Evolutionary conservation across 2,797 vertebrate genomes (phyloP).

Genomic region (Halcyon smyrnensis): DNA sequence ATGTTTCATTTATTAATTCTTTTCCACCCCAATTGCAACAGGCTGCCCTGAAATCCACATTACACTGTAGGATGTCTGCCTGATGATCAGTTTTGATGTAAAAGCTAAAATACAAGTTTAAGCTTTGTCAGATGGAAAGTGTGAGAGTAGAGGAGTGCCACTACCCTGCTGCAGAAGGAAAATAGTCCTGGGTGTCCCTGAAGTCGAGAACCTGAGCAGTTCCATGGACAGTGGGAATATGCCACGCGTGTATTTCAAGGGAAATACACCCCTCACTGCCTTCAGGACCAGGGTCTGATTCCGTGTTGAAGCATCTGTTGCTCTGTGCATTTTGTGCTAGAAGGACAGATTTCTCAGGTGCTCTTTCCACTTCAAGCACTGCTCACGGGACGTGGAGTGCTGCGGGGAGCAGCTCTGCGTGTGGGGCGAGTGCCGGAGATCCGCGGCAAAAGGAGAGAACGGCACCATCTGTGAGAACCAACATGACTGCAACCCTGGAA

Average conservation of each 20-base stretch:
- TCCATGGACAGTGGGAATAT: fast-evolving
- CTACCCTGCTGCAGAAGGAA: background rate
- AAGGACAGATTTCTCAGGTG: background rate
- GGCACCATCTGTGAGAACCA: conserved; percentile 93
- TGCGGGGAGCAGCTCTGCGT: conserved; percentile 88
- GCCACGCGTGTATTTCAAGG: fast-evolving
- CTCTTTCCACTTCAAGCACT: conserved; percentile 75
- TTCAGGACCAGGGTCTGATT: background rate
- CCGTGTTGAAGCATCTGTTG: background rate
- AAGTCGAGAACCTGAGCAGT: fast-evolving
- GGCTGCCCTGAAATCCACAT: background rate
- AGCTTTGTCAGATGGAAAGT: background rate
- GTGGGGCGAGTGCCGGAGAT: conserved; percentile 88
- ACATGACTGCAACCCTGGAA: conserved; percentile 85
- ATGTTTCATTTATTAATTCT: background rate
- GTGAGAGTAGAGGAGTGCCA: background rate
- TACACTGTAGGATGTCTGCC: background rate
- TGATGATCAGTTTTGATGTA: background rate
- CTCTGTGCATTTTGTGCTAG: fast-evolving
- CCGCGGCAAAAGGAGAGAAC: conserved; percentile 82
- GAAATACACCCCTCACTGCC: too few relatives aligned
- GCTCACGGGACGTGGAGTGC: conserved; percentile 89
- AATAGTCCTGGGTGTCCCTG: fast-evolving
- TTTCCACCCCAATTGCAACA: background rate
- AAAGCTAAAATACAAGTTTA: background rate